Base-by-base conservation (phyloP, 1,140 invertebrate genomes). In the Drosophila bocqueti region DNA sequence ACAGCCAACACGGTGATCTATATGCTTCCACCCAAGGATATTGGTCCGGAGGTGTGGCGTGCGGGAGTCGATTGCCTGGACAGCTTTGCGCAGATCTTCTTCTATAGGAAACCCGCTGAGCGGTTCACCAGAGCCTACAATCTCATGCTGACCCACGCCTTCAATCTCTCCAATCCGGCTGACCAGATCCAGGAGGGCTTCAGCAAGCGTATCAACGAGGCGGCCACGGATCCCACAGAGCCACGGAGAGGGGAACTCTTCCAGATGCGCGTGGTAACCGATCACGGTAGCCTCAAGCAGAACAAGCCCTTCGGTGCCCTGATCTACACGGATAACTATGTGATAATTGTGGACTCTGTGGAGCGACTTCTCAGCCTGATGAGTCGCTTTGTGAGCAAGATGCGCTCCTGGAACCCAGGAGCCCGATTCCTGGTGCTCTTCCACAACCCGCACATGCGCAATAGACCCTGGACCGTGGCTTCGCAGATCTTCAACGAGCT, bases 371-470 rank as follows among this genome's bases (percentile, higher is more conserved):
- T 57, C 1, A 40, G n/a, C 0, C 62, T 92, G 2, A 75, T 93
- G 78, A n/a, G 15, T 0, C 26, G 59, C 1, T 77, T 71, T 38
- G 58, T 91, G 2, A 84, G 66, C 36, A 45, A 65, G 15, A 87
- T 75, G 54, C 46, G 69, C 10, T 91, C 92, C 1, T 93, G 91
- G 90, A 93, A 93, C 60, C 92, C 91, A 0, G 92, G 91, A 2
- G 92, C 84, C 0, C 69, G 81, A 6, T 92, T 92, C 29, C 43
- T 93, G 10, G 68, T 93, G 21, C 78, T 93, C 38, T 93, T 66
- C 34, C 82, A 93, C 43, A 89, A 85, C 61, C 38, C 58, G 0
- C 10, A 47, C 9, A 18, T 81, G 47, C 54, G 57, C 0, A 74
- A 76, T 16, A 72, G 50, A 1, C 76, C 80, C 8, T 62, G 65